Evolutionary conservation across 2,797 vertebrate species (phyloP).

Genomic region (Enteromius paludinosus): DNA sequence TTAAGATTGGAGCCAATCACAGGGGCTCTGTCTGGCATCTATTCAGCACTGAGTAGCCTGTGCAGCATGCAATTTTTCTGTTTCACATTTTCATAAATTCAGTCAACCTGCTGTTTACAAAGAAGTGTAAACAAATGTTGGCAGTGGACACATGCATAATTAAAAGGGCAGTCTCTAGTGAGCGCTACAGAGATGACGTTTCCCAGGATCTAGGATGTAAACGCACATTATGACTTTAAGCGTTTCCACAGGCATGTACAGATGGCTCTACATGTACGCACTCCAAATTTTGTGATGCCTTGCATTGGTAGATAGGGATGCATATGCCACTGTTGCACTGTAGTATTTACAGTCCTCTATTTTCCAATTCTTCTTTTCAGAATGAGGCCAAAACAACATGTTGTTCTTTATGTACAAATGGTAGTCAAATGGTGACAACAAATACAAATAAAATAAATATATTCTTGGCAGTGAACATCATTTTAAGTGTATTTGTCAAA

Average conservation of each 20-base stretch:
- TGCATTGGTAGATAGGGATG: constrained; percentile 29
- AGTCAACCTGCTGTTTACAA: constrained; percentile 43
- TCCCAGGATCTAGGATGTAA: constrained; percentile 5
- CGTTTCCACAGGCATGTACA: constrained; percentile 17
- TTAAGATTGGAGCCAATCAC: constrained; percentile 45
- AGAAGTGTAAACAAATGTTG: constrained; percentile 39
- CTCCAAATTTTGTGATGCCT: constrained; percentile 2
- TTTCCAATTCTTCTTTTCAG: too few species aligned
- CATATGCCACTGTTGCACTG: constrained; percentile 19
- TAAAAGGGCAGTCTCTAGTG: constrained; percentile 20
- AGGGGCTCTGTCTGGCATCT: constrained; percentile 8
- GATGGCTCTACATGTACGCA: constrained; percentile 7
- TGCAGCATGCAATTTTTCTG: constrained; percentile 30
- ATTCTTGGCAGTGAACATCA: neutral
- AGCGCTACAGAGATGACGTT: neutral
- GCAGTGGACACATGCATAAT: constrained; percentile 24
- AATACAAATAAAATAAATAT: neutral
- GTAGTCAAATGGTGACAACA: neutral
- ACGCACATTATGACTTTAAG: neutral
- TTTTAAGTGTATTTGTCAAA: neutral
- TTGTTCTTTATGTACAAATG: neutral
- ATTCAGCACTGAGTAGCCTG: neutral
- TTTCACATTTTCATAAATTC: constrained; percentile 48
- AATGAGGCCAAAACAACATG: too few species aligned
- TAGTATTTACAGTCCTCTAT: neutral